These are phyloP conservation scores for Lagria hirta DNA, from an alignment of 2,888 invertebrate species.

Conservation along the genomic window DNA sequence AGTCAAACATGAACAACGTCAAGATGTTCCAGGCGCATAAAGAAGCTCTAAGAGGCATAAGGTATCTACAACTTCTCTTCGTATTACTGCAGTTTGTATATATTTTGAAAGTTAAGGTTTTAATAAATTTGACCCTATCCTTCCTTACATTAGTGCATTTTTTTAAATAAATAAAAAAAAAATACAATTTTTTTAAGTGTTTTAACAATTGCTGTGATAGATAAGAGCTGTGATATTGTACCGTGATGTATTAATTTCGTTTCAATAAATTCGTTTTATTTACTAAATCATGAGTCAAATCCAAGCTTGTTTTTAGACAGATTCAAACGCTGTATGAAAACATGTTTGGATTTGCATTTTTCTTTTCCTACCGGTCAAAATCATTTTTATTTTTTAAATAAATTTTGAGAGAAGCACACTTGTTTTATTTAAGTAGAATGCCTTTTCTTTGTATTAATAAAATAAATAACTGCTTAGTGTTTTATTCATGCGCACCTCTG, in stretches of 20 bases:
- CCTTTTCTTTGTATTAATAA: conserved; percentile 26
- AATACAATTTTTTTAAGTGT: conserved; percentile 21
- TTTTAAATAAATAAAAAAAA: conserved; percentile 30
- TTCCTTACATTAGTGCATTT: conserved; percentile 45
- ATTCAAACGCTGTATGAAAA: conserved; percentile 41
- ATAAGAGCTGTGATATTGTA: conserved; percentile 45
- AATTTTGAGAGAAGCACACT: conserved; percentile 33
- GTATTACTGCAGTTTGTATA: conserved; percentile 49
- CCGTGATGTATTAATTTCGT: conserved; percentile 44
- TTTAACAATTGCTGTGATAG: conserved; percentile 37
- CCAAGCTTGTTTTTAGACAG: conserved; percentile 17
- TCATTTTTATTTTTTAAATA: conserved; percentile 30
- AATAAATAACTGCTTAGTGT: conserved; percentile 27
- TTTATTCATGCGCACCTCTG: conserved; percentile 29
- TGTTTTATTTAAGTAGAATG: conserved; percentile 44
- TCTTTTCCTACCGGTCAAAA: conserved; percentile 39
- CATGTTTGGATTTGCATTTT: conserved; percentile 50
- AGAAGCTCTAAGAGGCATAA: conserved; percentile 98
- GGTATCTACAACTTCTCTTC: conserved; percentile 66
- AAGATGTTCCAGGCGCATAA: conserved; percentile 99
- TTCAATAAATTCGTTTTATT: conserved; percentile 51
- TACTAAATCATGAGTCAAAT: no score
- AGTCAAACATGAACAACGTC: conserved; percentile 99
- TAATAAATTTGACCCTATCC: conserved; percentile 51
- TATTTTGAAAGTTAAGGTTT: conserved; percentile 20